Percentiles rank a stretch among this genome's conserved stretches.
Evolutionary conservation across 2,113 vertebrate genomes (phyloP).

Genomic region (Zapornia atra): DNA sequence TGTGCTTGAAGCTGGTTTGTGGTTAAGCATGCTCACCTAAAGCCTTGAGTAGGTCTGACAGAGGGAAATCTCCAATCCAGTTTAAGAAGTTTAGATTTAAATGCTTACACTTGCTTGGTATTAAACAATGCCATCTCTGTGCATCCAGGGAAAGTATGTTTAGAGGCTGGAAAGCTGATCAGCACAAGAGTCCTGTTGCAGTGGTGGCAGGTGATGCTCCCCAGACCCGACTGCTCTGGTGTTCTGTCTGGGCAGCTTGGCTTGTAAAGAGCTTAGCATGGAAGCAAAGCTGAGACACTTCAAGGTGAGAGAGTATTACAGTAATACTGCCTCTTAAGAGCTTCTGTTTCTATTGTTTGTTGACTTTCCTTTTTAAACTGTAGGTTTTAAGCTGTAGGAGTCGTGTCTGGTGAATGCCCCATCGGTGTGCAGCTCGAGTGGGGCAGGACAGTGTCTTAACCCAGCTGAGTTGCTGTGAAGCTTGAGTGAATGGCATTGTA

Average conservation of each 20-base stretch:
- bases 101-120: background rate
- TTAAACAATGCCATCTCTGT: background rate
- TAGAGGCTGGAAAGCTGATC: background rate
- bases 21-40: background rate
- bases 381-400: background rate
- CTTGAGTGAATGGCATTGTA: background rate
- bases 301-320: background rate
- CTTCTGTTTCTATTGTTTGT: background rate
- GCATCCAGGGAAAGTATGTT: background rate
- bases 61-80: too few species aligned
- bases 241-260: background rate
- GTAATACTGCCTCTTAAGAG: background rate
- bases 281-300: background rate
- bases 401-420: background rate
- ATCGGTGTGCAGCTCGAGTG: background rate
- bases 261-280: background rate
- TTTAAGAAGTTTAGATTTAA: background rate
- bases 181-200: background rate
- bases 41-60: background rate
- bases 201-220: background rate
- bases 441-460: background rate
- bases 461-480: background rate
- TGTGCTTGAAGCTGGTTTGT: background rate
- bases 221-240: background rate
- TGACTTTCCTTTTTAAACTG: background rate